Evolutionary conservation across 2,888 invertebrate species (phyloP).

Genomic region (Isotomurus palustris): DNA sequence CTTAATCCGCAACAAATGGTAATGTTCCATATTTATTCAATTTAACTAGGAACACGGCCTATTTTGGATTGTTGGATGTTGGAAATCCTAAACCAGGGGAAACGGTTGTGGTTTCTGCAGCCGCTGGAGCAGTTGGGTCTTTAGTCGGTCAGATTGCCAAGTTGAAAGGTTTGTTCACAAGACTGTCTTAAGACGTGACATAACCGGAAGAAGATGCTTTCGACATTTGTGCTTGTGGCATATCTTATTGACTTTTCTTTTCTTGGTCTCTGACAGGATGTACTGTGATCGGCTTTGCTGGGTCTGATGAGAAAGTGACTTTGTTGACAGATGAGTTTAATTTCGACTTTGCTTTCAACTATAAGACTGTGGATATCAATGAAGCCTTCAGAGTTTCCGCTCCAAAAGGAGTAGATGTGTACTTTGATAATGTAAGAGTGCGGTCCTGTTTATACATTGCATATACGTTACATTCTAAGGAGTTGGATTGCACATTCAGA

Average conservation of each 20-base stretch:
- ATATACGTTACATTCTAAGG: background rate
- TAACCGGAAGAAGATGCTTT: too few relatives aligned
- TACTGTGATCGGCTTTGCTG: conserved; percentile 66
- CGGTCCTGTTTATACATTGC: background rate
- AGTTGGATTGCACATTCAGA: background rate
- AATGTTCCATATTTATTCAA: conserved; percentile 3
- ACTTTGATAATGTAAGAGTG: conserved; percentile 66
- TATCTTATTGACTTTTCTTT: too few relatives aligned
- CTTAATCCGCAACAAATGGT: background rate
- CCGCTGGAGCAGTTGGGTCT: conserved; percentile 76
- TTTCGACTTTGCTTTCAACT: conserved; percentile 67
- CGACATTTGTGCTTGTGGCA: too few relatives aligned
- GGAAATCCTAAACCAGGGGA: conserved; percentile 67
- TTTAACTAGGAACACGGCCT: conserved; percentile 63
- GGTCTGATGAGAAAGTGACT: conserved; percentile 65
- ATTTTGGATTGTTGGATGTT: conserved; percentile 67
- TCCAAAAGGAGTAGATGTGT: conserved; percentile 67
- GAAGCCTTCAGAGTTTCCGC: conserved; percentile 58
- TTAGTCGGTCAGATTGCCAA: conserved; percentile 75
- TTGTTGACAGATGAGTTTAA: conserved; percentile 63
- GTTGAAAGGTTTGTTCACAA: conserved; percentile 60
- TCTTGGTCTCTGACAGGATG: conserved; percentile 55
- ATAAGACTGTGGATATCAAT: conserved; percentile 59
- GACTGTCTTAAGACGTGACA: too few relatives aligned
- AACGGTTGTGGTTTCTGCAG: conserved; percentile 66